These are phyloP conservation scores for Furcula furcula DNA, from an alignment of 2,888 invertebrate species.

Conservation along the genomic window DNA sequence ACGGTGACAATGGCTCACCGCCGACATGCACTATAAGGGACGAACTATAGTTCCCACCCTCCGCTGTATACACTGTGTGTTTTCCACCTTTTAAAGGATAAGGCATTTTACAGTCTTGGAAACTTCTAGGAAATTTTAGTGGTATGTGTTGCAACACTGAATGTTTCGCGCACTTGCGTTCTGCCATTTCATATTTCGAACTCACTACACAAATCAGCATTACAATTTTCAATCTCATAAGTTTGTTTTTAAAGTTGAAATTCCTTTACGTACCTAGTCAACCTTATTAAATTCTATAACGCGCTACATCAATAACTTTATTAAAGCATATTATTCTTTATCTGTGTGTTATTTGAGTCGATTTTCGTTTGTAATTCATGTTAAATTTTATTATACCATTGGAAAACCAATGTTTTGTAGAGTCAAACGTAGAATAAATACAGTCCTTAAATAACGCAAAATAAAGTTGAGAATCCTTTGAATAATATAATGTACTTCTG, in stretches of 20 bases:
- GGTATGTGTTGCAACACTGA: constrained; percentile 26
- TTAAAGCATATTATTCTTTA: no score
- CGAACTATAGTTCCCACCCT: no score
- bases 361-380: no score
- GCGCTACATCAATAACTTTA: no score
- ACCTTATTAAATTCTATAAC: constrained; percentile 2
- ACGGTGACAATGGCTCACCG: no score
- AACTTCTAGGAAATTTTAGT: no score
- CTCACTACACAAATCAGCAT: constrained; percentile 15
- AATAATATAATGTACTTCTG: not conserved
- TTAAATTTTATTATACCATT: not conserved
- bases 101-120: no score
- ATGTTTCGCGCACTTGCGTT: constrained; percentile 25
- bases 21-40: no score
- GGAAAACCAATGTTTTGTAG: not conserved
- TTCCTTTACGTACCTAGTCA: constrained; percentile 12
- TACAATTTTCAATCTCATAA: constrained; percentile 18
- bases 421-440: not conserved
- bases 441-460: not conserved
- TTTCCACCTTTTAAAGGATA: no score
- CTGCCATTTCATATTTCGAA: constrained; percentile 32
- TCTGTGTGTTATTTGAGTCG: no score
- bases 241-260: constrained; percentile 9
- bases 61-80: no score
- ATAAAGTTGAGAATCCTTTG: not conserved